These are phyloP conservation scores for Agapornis canus DNA, from an alignment of 2,797 vertebrate species.

Conservation along the genomic window DNA sequence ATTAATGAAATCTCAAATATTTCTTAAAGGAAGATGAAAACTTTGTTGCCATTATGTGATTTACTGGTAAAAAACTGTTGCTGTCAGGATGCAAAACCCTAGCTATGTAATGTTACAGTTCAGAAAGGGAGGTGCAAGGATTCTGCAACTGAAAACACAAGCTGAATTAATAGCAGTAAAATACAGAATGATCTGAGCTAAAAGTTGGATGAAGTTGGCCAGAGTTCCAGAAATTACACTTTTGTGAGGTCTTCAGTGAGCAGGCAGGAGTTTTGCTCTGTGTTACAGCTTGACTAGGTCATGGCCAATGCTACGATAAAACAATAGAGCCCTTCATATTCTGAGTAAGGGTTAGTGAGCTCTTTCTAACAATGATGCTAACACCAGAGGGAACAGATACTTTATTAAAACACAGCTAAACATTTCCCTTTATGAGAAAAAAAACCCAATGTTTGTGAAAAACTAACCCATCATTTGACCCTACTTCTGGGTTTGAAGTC, in stretches of 20 bases:
- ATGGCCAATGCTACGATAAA: not conserved
- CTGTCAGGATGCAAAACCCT: not conserved
- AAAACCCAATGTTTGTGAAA: not conserved
- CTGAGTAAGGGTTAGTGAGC: not conserved
- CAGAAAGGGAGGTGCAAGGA: not conserved
- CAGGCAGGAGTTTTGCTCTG: not conserved
- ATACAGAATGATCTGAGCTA: not conserved
- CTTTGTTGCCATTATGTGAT: not conserved
- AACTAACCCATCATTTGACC: not conserved
- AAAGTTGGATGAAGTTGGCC: not conserved
- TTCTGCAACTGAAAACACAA: not conserved
- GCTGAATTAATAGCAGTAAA: not conserved
- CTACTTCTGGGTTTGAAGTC: not conserved
- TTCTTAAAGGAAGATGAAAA: not conserved
- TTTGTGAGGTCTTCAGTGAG: not conserved
- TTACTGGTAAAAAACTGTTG: not conserved
- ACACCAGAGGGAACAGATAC: not conserved
- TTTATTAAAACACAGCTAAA: not conserved
- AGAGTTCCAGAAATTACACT: not conserved
- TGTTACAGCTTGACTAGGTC: not conserved
- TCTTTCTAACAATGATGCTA: not conserved
- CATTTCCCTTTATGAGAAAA: not conserved
- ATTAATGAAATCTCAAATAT: not conserved
- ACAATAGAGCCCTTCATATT: not conserved
- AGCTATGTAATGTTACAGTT: not conserved